Evolutionary conservation across 2,888 invertebrate genomes (phyloP).

Genomic region (Luperina nickerlii): DNA sequence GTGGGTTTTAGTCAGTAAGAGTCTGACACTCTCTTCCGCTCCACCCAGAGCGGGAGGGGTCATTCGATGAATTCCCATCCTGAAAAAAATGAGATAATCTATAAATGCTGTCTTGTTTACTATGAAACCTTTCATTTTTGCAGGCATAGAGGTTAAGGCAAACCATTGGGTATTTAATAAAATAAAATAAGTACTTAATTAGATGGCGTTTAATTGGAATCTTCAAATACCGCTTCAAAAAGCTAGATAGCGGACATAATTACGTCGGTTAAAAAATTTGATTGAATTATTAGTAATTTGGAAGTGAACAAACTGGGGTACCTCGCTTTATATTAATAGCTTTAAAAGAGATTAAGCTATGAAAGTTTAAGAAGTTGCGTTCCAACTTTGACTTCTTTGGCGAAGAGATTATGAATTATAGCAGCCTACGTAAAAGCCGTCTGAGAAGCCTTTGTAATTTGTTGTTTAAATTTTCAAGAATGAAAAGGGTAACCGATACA

Average conservation of each 20-base stretch:
- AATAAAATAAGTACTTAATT: slow-evolving; percentile 11
- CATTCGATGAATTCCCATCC: too few species aligned
- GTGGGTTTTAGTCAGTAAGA: too few species aligned
- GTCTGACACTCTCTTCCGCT: too few species aligned
- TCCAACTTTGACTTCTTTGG: slow-evolving; percentile 69
- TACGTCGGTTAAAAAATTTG: slow-evolving; percentile 52
- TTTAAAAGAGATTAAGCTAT: slow-evolving; percentile 76
- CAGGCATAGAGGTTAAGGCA: not conserved
- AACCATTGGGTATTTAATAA: not conserved
- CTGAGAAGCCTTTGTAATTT: slow-evolving; percentile 64
- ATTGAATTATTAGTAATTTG: slow-evolving; percentile 62
- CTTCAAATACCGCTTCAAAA: slow-evolving; percentile 25
- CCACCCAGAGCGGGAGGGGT: too few species aligned
- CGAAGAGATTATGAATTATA: slow-evolving; percentile 76
- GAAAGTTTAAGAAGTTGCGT: slow-evolving; percentile 74
- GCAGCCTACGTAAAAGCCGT: slow-evolving; percentile 68
- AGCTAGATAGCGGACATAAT: slow-evolving; percentile 41
- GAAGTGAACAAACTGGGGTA: slow-evolving; percentile 70
- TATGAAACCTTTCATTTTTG: not conserved
- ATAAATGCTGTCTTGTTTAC: not conserved
- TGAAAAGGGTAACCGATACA: slow-evolving; percentile 49
- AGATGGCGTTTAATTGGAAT: slow-evolving; percentile 6
- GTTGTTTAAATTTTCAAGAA: slow-evolving; percentile 59
- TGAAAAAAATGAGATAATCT: slow-evolving; percentile 1
- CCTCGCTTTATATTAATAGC: slow-evolving; percentile 75